A percentile compares a stretch with the other conserved stretches of the same genome.
phyloP scores from a whole-genome alignment of 2,888 invertebrate genomes.

The Clistopyga incitator region DNA sequence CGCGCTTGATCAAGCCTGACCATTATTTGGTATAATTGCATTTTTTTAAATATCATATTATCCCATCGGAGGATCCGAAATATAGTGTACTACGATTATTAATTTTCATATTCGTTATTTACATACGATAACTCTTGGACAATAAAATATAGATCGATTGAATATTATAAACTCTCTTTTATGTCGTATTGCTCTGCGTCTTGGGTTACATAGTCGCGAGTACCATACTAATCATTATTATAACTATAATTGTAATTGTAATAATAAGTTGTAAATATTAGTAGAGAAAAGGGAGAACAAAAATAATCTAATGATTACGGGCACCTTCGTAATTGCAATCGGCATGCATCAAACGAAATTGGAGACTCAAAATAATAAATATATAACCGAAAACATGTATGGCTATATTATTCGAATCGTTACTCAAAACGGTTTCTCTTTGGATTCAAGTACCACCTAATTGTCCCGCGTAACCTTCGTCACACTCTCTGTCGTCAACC shows the following conservation, averaged over 20 bases:
- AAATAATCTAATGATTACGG: conserved; percentile 58
- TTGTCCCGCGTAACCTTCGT: conserved; percentile 52
- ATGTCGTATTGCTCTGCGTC: conserved; percentile 56
- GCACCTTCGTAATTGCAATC: conserved; percentile 65
- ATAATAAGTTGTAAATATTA: conserved; percentile 4
- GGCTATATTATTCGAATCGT: conserved; percentile 66
- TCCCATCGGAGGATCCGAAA: conserved; percentile 62
- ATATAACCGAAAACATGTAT: conserved; percentile 64
- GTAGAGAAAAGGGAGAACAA: conserved; percentile 8
- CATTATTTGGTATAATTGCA: conserved; percentile 79
- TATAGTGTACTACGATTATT: conserved; percentile 46
- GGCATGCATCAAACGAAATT: conserved; percentile 46
- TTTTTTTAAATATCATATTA: conserved; percentile 73
- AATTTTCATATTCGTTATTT: conserved; percentile 68
- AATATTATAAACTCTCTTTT: conserved; percentile 67
- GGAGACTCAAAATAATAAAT: conserved; percentile 55
- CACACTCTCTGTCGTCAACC: conserved; percentile 46
- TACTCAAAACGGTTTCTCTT: conserved; percentile 67
- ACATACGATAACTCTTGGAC: conserved; percentile 72
- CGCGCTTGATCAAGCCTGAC: conserved; percentile 58
- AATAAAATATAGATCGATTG: conserved; percentile 73
- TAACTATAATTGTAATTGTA: conserved; percentile 22
- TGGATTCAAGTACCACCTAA: conserved; percentile 67
- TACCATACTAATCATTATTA: conserved; percentile 29
- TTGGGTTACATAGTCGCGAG: conserved; percentile 56